Evolutionary conservation across 92 coral and sea anemone genomes (phyloP).

Genomic region (Parazoanthus darwini): DNA sequence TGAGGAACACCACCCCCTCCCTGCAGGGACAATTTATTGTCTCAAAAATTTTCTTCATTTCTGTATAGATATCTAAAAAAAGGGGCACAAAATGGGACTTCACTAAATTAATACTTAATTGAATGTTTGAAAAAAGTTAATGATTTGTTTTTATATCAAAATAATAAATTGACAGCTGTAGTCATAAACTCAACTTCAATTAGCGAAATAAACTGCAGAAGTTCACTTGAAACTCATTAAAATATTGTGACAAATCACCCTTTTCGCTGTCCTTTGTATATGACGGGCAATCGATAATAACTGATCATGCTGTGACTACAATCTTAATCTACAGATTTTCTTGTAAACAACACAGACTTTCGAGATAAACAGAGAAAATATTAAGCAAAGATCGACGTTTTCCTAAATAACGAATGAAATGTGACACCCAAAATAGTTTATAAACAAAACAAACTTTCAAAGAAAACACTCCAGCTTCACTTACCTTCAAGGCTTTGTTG

Average conservation of each 20-base stretch:
- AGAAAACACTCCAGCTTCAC: constrained; percentile 4
- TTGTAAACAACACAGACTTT: not conserved
- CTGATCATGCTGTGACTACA: not conserved
- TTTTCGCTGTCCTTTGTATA: not conserved
- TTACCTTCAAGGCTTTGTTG: constrained; percentile 83
- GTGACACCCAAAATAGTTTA: not conserved
- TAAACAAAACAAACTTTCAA: constrained; percentile 4
- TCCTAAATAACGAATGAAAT: constrained; percentile 2
- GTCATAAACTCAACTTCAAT: not conserved
- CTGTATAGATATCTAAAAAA: too few relatives aligned
- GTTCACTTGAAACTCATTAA: not conserved
- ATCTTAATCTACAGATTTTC: not conserved
- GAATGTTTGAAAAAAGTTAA: too few relatives aligned
- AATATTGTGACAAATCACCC: not conserved
- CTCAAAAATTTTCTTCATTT: too few relatives aligned
- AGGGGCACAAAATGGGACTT: too few relatives aligned
- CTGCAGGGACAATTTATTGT: too few relatives aligned
- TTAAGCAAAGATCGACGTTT: not conserved
- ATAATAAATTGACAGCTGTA: not conserved
- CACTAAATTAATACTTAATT: too few relatives aligned
- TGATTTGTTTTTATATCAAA: too few relatives aligned
- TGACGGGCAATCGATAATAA: not conserved
- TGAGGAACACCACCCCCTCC: too few relatives aligned
- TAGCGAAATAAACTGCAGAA: not conserved
- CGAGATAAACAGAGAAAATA: not conserved